Evolutionary conservation across 1,140 invertebrate species (phyloP).

Genomic region (Scaptomyza hsui): DNA sequence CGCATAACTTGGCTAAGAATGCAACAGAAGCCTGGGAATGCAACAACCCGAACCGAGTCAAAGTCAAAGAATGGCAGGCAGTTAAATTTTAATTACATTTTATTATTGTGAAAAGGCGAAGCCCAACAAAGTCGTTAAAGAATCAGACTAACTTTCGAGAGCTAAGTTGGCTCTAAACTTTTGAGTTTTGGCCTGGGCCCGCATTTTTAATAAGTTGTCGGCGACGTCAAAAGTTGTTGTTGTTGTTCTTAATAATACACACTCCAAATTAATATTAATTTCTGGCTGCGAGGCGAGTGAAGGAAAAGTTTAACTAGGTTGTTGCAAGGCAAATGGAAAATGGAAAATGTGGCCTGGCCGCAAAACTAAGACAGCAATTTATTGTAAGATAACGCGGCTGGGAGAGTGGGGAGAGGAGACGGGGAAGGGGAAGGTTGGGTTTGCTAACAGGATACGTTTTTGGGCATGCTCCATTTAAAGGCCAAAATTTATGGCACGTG

Average conservation of each 20-base stretch:
- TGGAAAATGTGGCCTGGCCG: slow-evolving; percentile 29
- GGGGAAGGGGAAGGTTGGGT: not conserved
- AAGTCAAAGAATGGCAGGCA: slow-evolving; percentile 22
- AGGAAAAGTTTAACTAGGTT: slow-evolving; percentile 30
- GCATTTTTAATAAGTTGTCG: slow-evolving; percentile 74
- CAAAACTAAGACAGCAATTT: slow-evolving; percentile 75
- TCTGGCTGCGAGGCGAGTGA: slow-evolving; percentile 6
- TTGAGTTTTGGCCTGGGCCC: slow-evolving; percentile 56
- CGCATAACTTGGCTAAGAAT: slow-evolving; percentile 14
- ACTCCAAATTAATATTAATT: slow-evolving; percentile 78
- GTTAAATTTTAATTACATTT: slow-evolving; percentile 74
- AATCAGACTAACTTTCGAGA: slow-evolving; percentile 7
- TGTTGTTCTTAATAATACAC: slow-evolving; percentile 64
- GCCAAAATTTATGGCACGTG: slow-evolving; percentile 72
- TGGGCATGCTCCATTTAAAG: slow-evolving; percentile 63
- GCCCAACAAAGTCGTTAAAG: slow-evolving; percentile 38
- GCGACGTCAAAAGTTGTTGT: slow-evolving; percentile 69
- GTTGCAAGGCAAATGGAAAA: slow-evolving; percentile 1
- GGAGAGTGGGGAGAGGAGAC: slow-evolving; percentile 5
- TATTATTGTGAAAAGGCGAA: slow-evolving; percentile 53
- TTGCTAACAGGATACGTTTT: slow-evolving; percentile 59
- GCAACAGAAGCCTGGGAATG: slow-evolving; percentile 13
- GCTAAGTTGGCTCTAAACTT: slow-evolving; percentile 47
- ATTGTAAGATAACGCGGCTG: slow-evolving; percentile 69
- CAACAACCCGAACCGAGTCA: not conserved